phyloP scores from a whole-genome alignment of 2,797 vertebrate species.

The Hydrophis major region DNA sequence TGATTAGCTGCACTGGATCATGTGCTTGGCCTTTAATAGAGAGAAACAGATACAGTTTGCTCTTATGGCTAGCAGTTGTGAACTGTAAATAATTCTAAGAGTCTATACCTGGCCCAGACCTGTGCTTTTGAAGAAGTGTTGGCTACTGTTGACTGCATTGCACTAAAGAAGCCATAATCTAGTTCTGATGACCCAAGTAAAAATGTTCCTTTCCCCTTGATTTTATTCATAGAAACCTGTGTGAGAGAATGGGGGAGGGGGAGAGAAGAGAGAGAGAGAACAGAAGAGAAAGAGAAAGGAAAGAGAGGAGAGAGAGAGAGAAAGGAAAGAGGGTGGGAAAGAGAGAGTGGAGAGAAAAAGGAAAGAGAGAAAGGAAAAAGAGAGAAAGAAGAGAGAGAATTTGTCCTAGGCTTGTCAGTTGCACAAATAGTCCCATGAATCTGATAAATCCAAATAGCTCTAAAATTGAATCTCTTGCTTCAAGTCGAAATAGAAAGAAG shows the following conservation, averaged over 20 bases:
- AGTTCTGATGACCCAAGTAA: constrained; percentile 64
- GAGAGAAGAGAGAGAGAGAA: no score
- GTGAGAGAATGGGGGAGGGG: not conserved
- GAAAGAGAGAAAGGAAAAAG: accelerated
- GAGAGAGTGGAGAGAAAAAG: accelerated
- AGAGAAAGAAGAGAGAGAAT: not conserved
- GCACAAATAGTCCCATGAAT: not conserved
- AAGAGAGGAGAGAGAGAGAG: no score
- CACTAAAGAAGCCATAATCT: constrained; percentile 62
- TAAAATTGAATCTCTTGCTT: not conserved
- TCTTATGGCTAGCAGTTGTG: constrained; percentile 71
- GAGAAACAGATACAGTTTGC: constrained; percentile 68
- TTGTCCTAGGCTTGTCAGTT: not conserved
- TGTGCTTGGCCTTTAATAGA: constrained; percentile 79
- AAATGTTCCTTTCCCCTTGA: constrained; percentile 55
- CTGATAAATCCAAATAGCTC: not conserved
- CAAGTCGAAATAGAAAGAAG: not conserved
- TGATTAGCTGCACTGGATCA: constrained; percentile 80
- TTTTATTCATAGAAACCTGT: constrained; percentile 55
- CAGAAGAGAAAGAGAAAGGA: no score
- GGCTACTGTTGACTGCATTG: constrained; percentile 58
- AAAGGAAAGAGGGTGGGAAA: no score
- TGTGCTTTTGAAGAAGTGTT: constrained; percentile 70
- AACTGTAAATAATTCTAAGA: constrained; percentile 67
- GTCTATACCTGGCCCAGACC: constrained; percentile 67